These are phyloP conservation scores for Forficula auricularia DNA, from an alignment of 1,140 invertebrate species.

Conservation along the genomic window DNA sequence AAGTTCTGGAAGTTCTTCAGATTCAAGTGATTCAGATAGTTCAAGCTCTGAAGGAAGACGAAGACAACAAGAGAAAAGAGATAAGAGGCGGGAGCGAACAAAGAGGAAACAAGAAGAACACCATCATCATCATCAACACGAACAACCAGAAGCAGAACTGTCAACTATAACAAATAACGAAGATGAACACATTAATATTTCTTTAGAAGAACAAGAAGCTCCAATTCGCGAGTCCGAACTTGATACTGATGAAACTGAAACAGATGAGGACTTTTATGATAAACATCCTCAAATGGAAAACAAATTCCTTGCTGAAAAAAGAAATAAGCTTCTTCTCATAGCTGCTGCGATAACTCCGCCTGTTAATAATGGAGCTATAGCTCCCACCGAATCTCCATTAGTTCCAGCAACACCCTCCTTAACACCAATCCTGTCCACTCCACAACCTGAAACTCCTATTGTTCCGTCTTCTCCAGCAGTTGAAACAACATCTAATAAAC, in stretches of 20 bases:
- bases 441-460: conserved; percentile 32
- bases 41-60: conserved; percentile 31
- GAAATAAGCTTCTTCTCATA: conserved; percentile 41
- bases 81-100: conserved; percentile 17
- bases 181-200: background rate
- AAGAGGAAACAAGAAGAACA: conserved; percentile 19
- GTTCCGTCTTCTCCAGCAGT: conserved; percentile 28
- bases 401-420: no score
- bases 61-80: conserved; percentile 24
- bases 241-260: conserved; percentile 63
- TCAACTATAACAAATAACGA: background rate
- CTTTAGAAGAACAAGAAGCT: conserved; percentile 27
- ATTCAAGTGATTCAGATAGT: conserved; percentile 49
- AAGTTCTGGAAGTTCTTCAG: conserved; percentile 40
- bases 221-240: conserved; percentile 57
- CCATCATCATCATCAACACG: conserved; percentile 5
- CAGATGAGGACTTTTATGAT: conserved; percentile 74
- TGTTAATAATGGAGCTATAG: conserved; percentile 38
- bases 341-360: conserved; percentile 32
- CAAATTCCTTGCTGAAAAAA: conserved; percentile 50
- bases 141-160: background rate
- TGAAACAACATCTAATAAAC: background rate
- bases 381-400: conserved; percentile 16
- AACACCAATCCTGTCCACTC: no score
- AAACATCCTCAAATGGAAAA: conserved; percentile 55